Conservation (phyloP, 2,113 vertebrate genomes). For the Sphyrna mokarran region DNA sequence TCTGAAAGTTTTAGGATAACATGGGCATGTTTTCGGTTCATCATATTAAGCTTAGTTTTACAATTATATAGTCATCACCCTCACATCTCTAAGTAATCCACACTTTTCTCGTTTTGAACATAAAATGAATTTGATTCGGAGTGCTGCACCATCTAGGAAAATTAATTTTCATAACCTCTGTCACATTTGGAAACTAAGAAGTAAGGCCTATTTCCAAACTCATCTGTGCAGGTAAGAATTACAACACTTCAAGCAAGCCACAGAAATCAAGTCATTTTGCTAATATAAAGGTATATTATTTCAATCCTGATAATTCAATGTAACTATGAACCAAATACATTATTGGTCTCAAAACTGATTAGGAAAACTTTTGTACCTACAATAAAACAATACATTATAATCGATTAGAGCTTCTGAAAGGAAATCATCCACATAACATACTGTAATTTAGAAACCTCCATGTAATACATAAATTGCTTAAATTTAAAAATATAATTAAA, state of each 20-base stretch:
- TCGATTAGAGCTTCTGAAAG: neutral
- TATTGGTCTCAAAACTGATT: neutral
- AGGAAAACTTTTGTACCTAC: neutral
- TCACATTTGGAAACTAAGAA: conserved; percentile 22
- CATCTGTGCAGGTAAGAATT: conserved; percentile 30
- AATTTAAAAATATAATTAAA: neutral
- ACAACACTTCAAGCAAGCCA: conserved; percentile 27
- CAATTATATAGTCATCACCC: conserved; percentile 13
- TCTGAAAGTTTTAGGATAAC: too few species aligned
- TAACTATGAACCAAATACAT: neutral
- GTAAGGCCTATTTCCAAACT: conserved; percentile 16
- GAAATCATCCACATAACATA: neutral
- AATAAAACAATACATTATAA: neutral
- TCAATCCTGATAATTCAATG: conserved; percentile 9
- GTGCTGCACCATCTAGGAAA: conserved; percentile 17
- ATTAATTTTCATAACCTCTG: conserved; percentile 14
- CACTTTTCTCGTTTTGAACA: conserved; percentile 24
- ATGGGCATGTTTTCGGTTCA: neutral
- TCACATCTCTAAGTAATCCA: neutral
- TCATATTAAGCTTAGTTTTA: conserved; percentile 21
- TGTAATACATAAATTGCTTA: neutral
- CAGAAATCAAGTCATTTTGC: conserved; percentile 15
- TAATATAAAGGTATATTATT: conserved; percentile 3
- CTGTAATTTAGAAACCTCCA: neutral
- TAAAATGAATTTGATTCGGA: conserved; percentile 25